Evolutionary conservation across 1,140 invertebrate species (phyloP).

Genomic region (Lasaia peninsularis): DNA sequence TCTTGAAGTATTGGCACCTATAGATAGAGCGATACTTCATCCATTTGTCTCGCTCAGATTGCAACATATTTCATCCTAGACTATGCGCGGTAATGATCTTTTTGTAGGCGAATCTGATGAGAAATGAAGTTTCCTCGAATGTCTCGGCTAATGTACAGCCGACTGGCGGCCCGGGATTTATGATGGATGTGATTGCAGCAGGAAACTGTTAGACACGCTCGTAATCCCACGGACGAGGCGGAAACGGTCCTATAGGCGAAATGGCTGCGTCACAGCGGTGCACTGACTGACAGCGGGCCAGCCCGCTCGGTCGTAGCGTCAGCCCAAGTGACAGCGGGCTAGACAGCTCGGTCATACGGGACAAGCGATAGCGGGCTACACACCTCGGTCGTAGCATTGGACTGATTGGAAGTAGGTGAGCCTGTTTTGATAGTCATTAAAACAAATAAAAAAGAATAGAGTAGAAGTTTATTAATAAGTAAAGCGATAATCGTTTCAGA

Average conservation of each 20-base stretch:
- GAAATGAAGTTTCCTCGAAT: background rate
- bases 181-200: slow-evolving; percentile 22
- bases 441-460: no score
- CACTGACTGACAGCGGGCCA: slow-evolving; percentile 13
- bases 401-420: no score
- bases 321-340: no score
- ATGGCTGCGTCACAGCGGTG: background rate
- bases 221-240: slow-evolving; percentile 25
- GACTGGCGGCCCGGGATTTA: slow-evolving; percentile 20
- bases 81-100: background rate
- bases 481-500: no score
- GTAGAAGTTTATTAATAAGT: no score
- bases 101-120: background rate
- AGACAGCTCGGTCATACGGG: no score
- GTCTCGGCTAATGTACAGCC: slow-evolving; percentile 2
- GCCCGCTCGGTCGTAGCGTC: no score
- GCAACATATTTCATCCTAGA: background rate
- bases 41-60: background rate
- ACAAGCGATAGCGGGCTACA: background rate
- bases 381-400: no score
- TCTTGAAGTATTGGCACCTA: no score
- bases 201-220: slow-evolving; percentile 30
- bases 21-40: no score
- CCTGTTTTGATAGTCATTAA: no score
- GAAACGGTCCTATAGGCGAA: slow-evolving; percentile 19